These are phyloP conservation scores for Nephila pilipes DNA, from an alignment of 1,140 invertebrate genomes.

Conservation along the genomic window DNA sequence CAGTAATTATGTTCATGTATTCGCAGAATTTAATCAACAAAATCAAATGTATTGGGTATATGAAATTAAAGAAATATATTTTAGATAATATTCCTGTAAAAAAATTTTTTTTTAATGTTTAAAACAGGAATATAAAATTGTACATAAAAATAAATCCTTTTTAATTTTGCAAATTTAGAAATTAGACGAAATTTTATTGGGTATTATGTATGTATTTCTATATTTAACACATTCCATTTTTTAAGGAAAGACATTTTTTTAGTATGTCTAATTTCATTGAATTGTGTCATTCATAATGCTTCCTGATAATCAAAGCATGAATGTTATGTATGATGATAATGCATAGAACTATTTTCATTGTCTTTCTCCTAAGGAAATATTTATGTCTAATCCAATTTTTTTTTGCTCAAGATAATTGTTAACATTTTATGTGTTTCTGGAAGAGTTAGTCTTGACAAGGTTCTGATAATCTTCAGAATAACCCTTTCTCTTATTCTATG, in stretches of 20 bases:
- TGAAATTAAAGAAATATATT: too few relatives aligned
- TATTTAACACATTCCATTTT: conserved; percentile 16
- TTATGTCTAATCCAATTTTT: not conserved
- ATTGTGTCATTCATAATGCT: not conserved
- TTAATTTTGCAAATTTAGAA: too few relatives aligned
- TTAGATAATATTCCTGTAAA: too few relatives aligned
- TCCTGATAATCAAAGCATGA: conserved; percentile 25
- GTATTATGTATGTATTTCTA: too few relatives aligned
- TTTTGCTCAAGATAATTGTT: conserved; percentile 11
- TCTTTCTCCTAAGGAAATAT: not conserved
- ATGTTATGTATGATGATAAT: not conserved
- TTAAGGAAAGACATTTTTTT: not conserved
- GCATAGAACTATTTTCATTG: not conserved
- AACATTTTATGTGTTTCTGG: conserved; percentile 46
- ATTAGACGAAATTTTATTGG: too few relatives aligned
- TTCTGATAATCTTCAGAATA: not conserved
- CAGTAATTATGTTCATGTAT: not conserved
- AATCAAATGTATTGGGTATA: not conserved
- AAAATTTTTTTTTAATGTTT: too few relatives aligned
- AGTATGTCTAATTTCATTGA: conserved; percentile 3
- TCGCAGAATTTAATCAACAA: not conserved
- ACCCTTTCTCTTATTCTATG: not conserved
- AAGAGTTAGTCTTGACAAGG: conserved; percentile 47
- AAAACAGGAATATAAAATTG: too few relatives aligned
- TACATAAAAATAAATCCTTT: too few relatives aligned